Evolutionary conservation across 2,113 vertebrate species (phyloP).

Genomic region (Petrocephalus microphthalmus): DNA sequence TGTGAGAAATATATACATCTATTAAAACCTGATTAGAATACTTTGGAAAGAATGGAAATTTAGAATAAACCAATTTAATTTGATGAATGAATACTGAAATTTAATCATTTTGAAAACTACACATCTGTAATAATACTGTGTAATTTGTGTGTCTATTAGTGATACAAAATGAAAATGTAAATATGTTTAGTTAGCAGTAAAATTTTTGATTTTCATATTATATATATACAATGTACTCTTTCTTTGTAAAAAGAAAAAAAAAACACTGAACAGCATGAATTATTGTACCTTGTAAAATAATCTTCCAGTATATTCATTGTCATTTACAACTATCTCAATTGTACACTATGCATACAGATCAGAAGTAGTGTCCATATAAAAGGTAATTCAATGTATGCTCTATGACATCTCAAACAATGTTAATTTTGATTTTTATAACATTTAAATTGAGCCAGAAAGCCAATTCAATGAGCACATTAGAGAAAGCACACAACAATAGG

Average conservation of each 20-base stretch:
- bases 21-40: neutral
- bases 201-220: neutral
- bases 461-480: neutral
- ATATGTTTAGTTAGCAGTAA: neutral
- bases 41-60: neutral
- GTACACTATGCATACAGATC: neutral
- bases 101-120: neutral
- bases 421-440: neutral
- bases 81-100: neutral
- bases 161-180: neutral
- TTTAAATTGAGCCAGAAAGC: neutral
- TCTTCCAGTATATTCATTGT: neutral
- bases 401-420: neutral
- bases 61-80: neutral
- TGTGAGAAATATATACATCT: neutral
- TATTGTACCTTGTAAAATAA: neutral
- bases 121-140: neutral
- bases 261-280: neutral
- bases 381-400: neutral
- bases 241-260: neutral
- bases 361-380: neutral
- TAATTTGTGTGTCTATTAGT: neutral
- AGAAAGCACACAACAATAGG: neutral
- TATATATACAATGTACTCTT: neutral
- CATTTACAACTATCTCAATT: neutral